Evolutionary conservation across 2,888 invertebrate species (phyloP).

Genomic region (Limenitis arthemis): DNA sequence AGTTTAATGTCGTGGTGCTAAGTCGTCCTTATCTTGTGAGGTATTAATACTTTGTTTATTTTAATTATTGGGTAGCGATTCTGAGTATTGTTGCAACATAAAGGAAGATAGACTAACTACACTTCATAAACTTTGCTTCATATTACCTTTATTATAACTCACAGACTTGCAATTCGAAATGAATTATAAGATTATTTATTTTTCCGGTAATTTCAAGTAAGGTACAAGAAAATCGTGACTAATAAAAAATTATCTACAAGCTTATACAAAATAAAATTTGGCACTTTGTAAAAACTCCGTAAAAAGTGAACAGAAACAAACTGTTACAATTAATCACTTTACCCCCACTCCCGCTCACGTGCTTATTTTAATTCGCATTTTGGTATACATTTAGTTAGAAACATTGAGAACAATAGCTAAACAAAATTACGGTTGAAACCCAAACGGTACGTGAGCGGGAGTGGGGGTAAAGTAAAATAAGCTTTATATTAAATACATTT

Average conservation of each 20-base stretch:
- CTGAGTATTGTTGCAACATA: too few species aligned
- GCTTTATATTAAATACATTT: too few species aligned
- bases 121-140: conserved; percentile 5
- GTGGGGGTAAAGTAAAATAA: conserved; percentile 34
- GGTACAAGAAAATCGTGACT: too few species aligned
- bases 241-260: too few species aligned
- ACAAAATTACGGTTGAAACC: conserved; percentile 1
- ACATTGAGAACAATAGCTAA: not conserved
- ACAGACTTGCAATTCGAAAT: not conserved
- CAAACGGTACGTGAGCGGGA: conserved; percentile 37
- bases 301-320: conserved; percentile 35
- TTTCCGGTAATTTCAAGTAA: not conserved
- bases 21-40: too few species aligned
- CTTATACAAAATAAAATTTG: too few species aligned
- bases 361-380: too few species aligned
- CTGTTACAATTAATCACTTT: conserved; percentile 50
- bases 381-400: too few species aligned
- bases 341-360: conserved; percentile 37
- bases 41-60: too few species aligned
- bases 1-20: too few species aligned
- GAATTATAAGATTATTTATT: not conserved
- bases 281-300: conserved; percentile 35
- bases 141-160: not conserved
- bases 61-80: too few species aligned
- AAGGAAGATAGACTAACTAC: too few species aligned